Percentiles rank a stretch among this genome's conserved stretches.
phyloP scores from a whole-genome alignment of 2,797 vertebrate species.

The Platyrinchus mystaceus region DNA sequence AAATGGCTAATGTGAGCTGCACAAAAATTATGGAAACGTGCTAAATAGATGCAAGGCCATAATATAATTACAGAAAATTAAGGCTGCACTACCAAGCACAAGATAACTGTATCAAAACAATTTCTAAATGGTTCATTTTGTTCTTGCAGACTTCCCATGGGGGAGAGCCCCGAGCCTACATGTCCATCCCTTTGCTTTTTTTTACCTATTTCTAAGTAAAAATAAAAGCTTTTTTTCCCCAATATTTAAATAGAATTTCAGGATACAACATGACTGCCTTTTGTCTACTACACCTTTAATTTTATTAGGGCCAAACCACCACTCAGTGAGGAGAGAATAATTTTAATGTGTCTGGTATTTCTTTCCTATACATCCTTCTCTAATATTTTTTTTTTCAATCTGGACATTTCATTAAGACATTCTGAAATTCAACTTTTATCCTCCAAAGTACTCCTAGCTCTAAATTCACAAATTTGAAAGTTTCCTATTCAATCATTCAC shows the following conservation, averaged over 20 bases:
- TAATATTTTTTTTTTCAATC: not conserved
- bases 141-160: not conserved
- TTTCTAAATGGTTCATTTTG: not conserved
- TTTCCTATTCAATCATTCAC: not conserved
- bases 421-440: not conserved
- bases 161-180: not conserved
- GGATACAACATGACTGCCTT: not conserved
- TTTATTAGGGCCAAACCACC: not conserved
- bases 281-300: not conserved
- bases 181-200: not conserved
- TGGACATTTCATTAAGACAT: not conserved
- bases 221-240: not conserved
- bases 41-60: not conserved
- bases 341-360: not conserved
- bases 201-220: not conserved
- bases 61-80: not conserved
- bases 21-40: not conserved
- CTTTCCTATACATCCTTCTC: not conserved
- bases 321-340: not conserved
- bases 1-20: not conserved
- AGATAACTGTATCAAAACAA: not conserved
- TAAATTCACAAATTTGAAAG: not conserved
- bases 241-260: not conserved
- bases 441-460: not conserved
- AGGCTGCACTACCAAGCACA: accelerated